A percentile compares a stretch with the other conserved stretches of the same genome.
Evolutionary conservation across 2,797 vertebrate species (phyloP).

Genomic region (Australoheros facetus): DNA sequence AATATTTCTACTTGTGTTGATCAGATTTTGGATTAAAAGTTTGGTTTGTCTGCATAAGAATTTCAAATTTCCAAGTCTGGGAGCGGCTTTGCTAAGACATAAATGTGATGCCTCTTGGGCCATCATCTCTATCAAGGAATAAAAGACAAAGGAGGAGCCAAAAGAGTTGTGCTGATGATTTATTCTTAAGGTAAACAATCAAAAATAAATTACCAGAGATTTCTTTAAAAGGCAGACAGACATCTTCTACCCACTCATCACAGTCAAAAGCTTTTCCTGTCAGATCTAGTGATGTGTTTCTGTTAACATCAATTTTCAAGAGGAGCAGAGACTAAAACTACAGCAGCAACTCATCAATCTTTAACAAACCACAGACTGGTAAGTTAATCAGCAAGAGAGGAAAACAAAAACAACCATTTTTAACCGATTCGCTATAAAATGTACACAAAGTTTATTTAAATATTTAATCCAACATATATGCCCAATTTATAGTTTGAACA

Average conservation of each 20-base stretch:
- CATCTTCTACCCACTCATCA: conserved; percentile 46
- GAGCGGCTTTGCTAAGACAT: neutral
- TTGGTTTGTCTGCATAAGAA: neutral
- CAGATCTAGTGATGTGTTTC: conserved; percentile 40
- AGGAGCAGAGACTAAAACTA: conserved; percentile 48
- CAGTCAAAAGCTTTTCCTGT: conserved; percentile 39
- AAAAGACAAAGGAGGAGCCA: conserved; percentile 3
- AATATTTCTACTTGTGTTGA: neutral
- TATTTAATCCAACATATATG: conserved; percentile 74
- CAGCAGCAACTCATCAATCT: conserved; percentile 58
- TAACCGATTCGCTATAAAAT: conserved; percentile 69
- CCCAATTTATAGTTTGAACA: conserved; percentile 59
- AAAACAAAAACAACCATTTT: conserved; percentile 33
- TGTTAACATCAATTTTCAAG: neutral
- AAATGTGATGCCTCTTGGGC: neutral
- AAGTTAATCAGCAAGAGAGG: conserved; percentile 33
- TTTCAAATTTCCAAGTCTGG: neutral
- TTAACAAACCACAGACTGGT: conserved; percentile 54
- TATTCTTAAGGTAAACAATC: conserved; percentile 76
- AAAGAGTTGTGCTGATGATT: conserved; percentile 39
- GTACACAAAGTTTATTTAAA: conserved; percentile 79
- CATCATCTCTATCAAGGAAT: neutral
- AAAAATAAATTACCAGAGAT: conserved; percentile 84
- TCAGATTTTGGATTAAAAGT: neutral
- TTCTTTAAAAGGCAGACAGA: conserved; percentile 77